Conservation (phyloP, 2,888 invertebrate genomes). For the Atethmia centrago region DNA sequence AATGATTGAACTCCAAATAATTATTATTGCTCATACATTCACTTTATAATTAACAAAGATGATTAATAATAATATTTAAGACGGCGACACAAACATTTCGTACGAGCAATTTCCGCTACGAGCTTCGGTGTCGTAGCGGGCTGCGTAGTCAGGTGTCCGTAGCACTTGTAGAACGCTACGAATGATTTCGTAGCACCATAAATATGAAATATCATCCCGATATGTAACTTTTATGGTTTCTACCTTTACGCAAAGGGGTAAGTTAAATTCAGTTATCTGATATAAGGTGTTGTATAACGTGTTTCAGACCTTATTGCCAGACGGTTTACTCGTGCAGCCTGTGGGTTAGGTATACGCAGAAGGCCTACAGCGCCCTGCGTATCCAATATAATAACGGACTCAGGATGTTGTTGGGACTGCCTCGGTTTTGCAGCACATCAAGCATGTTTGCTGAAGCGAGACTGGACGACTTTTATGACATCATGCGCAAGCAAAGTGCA, state of each 20-base stretch:
- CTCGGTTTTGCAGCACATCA: too few species aligned
- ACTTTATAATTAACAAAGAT: background rate
- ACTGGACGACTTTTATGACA: too few species aligned
- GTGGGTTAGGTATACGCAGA: too few species aligned
- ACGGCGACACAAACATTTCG: background rate
- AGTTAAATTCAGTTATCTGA: constrained; percentile 6
- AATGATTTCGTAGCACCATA: constrained; percentile 34
- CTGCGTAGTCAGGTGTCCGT: constrained; percentile 49
- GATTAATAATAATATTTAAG: background rate
- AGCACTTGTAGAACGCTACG: constrained; percentile 45
- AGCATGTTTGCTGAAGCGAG: too few species aligned
- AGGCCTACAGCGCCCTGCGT: too few species aligned
- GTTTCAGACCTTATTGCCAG: too few species aligned
- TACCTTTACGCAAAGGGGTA: constrained; percentile 11
- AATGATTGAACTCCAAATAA: background rate
- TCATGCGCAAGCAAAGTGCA: too few species aligned
- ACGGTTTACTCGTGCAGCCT: too few species aligned
- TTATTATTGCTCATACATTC: too few species aligned
- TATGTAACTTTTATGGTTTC: constrained; percentile 42
- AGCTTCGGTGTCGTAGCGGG: constrained; percentile 47
- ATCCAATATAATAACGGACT: too few species aligned
- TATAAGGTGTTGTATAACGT: background rate
- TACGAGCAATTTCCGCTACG: constrained; percentile 22
- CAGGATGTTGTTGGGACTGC: too few species aligned
- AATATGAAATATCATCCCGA: constrained; percentile 53